Base-by-base conservation (phyloP, 1,140 invertebrate genomes). In the Penaeus chinensis region DNA sequence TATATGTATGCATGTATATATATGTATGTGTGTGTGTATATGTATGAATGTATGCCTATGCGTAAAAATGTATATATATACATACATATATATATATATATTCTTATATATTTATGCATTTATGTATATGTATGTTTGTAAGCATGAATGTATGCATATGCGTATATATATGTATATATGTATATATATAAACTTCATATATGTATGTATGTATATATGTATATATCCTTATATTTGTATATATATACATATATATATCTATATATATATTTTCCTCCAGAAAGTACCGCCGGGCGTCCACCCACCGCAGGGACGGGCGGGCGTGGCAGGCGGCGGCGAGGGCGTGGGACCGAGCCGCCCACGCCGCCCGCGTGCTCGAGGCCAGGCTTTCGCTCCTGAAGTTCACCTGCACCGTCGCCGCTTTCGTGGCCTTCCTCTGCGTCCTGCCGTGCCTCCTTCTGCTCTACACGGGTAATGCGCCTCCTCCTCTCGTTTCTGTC, bases 241-340 rank as follows among this genome's bases (percentile, higher is more conserved):
- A 79, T 79, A 79, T 79, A 61, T 79, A 79, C 60, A 79, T 79
- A 60, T 79, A 79, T 79, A 60, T 79, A 79, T 79, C 37, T 79
- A 79, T 79, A 79, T 61, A 79, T 79, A 79, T 79, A 79, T 61
- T 79, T 47, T n/a, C 10, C 22, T 65, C 16, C 85, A 87, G 85
- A 60, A 87, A 82, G 42, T 87, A 87, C 54, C 85, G 85, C 1
- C 69, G 85, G 22, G 85, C 80, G 20, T 82, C 84, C 22, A 66
- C 74, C 8, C 74, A 74, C 24, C 60, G 80, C 5, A 24, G 78
- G 18, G 78, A 61, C 42, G 85, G 80, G 32, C 79, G 80, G 11
- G 20, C 71, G 27, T 82, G 71, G 54, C 80, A 74, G 37, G 60
- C 63, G 80, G 71, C 66, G 0, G 47, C 54, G 80, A 32, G 80